A percentile compares a stretch with the other conserved stretches of the same genome.
phyloP scores from a whole-genome alignment of 2,113 vertebrate species.

The Takifugu bimaculatus region DNA sequence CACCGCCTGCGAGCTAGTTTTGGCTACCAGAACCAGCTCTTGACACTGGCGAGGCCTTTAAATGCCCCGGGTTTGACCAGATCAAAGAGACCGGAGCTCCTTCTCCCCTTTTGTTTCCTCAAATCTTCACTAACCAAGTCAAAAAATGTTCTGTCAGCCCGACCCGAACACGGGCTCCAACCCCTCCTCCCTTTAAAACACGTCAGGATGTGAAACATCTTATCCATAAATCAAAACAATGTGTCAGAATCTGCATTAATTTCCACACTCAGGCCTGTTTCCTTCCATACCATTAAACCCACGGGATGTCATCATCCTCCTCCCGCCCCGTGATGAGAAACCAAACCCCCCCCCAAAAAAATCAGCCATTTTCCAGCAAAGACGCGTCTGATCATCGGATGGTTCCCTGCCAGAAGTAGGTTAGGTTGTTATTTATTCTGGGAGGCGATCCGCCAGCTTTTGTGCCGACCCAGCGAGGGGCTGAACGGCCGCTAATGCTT shows the following conservation, averaged over 20 bases:
- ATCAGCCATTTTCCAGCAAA: conserved; percentile 9
- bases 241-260: conserved; percentile 7
- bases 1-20: background rate
- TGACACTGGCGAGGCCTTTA: background rate
- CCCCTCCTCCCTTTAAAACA: too few species aligned
- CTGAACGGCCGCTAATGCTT: conserved; percentile 26
- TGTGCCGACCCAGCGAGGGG: conserved; percentile 15
- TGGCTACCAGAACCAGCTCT: background rate
- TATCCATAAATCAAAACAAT: background rate
- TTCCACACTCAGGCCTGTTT: conserved; percentile 8
- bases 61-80: background rate
- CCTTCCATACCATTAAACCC: conserved; percentile 25
- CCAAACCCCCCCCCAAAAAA: background rate
- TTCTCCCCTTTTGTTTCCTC: background rate
- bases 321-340: conserved; percentile 21
- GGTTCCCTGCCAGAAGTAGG: conserved; percentile 31
- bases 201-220: background rate
- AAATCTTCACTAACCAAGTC: background rate
- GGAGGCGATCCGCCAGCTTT: conserved; percentile 16
- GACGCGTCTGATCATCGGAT: conserved; percentile 33
- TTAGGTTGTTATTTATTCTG: conserved; percentile 27
- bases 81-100: background rate
- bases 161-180: too few species aligned
- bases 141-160: background rate
- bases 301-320: conserved; percentile 24